A percentile compares a stretch with the other conserved stretches of the same genome.
These are phyloP conservation scores for Hemistola chrysoprasaria DNA, from an alignment of 2,888 invertebrate species.

Conservation along the genomic window DNA sequence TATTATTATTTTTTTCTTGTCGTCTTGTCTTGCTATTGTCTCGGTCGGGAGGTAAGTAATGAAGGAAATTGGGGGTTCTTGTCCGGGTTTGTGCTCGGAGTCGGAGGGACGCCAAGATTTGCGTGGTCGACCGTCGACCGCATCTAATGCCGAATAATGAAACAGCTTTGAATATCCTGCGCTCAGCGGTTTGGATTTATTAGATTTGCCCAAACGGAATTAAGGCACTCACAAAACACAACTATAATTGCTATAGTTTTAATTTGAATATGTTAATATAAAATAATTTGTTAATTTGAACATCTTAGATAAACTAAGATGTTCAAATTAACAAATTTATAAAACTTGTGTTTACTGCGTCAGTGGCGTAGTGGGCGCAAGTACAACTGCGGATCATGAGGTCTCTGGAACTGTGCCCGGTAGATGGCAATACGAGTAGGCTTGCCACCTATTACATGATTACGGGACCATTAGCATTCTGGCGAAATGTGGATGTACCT, in stretches of 20 bases:
- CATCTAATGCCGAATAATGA: constrained; percentile 76
- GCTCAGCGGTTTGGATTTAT: constrained; percentile 70
- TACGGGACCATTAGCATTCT: too few relatives aligned
- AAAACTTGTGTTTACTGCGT: too few relatives aligned
- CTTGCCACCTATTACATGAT: too few relatives aligned
- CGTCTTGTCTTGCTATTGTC: constrained; percentile 79
- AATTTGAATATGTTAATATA: too few relatives aligned
- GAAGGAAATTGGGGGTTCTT: constrained; percentile 80
- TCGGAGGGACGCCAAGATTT: constrained; percentile 72
- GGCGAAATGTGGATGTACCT: too few relatives aligned
- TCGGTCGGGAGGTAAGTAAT: constrained; percentile 80
- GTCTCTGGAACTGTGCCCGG: too few relatives aligned
- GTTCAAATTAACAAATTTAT: too few relatives aligned
- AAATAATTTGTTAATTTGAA: too few relatives aligned
- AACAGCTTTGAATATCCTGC: constrained; percentile 72
- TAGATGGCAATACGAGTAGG: too few relatives aligned
- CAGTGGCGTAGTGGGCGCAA: too few relatives aligned
- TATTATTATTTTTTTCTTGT: constrained; percentile 79
- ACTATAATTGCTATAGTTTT: constrained; percentile 14
- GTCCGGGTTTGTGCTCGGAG: constrained; percentile 46
- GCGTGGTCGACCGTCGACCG: constrained; percentile 68
- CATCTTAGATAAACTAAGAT: too few relatives aligned
- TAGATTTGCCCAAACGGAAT: constrained; percentile 71
- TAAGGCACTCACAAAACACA: constrained; percentile 49
- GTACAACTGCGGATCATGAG: too few relatives aligned